A percentile compares a stretch with the other conserved stretches of the same genome.
Evolutionary conservation across 2,113 vertebrate genomes (phyloP).

Genomic region (Ceratotherium simum): DNA sequence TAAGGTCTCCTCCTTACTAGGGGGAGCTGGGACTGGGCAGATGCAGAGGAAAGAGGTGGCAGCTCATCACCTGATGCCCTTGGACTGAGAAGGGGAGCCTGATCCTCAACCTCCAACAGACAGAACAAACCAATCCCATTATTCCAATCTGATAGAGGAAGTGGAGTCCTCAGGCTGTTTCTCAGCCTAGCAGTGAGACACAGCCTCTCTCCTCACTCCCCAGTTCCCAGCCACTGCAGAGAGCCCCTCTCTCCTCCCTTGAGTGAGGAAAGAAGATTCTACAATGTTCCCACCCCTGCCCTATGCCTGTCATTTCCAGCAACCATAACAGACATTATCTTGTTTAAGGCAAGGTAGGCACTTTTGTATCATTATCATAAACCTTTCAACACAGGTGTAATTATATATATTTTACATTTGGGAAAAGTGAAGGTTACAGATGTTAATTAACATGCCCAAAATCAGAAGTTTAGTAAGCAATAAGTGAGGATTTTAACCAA

Average conservation of each 20-base stretch:
- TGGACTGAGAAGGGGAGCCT: neutral
- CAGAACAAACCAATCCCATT: neutral
- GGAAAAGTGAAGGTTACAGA: constrained; percentile 41
- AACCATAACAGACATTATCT: constrained; percentile 5
- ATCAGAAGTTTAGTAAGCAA: constrained; percentile 30
- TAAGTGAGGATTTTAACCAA: constrained; percentile 10
- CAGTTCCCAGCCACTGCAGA: neutral
- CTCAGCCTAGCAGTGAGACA: neutral
- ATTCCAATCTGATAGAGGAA: neutral
- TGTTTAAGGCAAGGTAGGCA: constrained; percentile 41
- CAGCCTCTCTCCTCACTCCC: neutral
- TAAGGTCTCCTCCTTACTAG: neutral
- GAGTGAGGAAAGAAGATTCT: neutral
- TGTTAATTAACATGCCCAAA: constrained; percentile 42
- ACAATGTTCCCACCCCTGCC: neutral
- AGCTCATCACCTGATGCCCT: neutral
- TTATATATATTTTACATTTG: constrained; percentile 46
- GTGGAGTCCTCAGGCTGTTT: neutral
- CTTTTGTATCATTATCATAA: constrained; percentile 37
- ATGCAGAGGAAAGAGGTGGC: fast-evolving
- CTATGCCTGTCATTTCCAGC: neutral
- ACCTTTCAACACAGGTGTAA: neutral
- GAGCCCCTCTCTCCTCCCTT: neutral
- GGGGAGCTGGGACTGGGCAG: neutral
- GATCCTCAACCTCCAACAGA: neutral